phyloP scores from a whole-genome alignment of 2,113 vertebrate species.

The Eubucco bourcierii region DNA sequence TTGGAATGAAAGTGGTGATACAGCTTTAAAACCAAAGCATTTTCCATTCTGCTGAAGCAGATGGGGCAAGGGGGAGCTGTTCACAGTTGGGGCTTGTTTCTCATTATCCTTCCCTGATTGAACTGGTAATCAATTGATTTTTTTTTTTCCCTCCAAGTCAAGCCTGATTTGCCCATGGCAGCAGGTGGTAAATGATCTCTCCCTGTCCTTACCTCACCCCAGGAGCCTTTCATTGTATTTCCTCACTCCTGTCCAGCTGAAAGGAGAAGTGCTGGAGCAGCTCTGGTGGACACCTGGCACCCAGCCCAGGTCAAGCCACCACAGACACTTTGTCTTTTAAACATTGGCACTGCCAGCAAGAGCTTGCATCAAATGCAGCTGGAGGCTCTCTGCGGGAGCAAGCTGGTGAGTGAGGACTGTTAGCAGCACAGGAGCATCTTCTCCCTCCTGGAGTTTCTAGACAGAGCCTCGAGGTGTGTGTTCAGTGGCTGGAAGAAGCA shows the following conservation, averaged over 20 bases:
- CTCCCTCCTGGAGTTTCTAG: not conserved
- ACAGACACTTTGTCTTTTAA: not conserved
- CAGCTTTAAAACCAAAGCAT: not conserved
- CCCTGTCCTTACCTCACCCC: not conserved
- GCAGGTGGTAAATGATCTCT: not conserved
- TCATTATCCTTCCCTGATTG: not conserved
- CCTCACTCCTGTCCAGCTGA: not conserved
- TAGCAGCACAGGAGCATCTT: not conserved
- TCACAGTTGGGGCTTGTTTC: not conserved
- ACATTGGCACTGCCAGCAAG: not conserved
- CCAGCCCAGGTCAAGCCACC: not conserved
- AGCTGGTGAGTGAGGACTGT: not conserved
- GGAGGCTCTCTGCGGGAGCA: not conserved
- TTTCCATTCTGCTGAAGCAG: not conserved
- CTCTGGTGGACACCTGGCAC: not conserved
- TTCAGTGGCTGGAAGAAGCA: not conserved
- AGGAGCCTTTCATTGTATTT: not conserved
- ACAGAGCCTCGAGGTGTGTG: not conserved
- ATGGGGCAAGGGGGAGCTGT: too few species aligned
- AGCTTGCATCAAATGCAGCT: not conserved
- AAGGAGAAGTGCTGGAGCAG: not conserved
- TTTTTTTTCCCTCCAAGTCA: not conserved
- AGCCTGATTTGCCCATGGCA: not conserved
- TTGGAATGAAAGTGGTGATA: not conserved
- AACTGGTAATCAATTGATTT: not conserved